Evolutionary conservation across 2,888 invertebrate species (phyloP), one percentile per base, ranked within the genome.

Genomic region (Thecocarcelia acutangulata): DNA sequence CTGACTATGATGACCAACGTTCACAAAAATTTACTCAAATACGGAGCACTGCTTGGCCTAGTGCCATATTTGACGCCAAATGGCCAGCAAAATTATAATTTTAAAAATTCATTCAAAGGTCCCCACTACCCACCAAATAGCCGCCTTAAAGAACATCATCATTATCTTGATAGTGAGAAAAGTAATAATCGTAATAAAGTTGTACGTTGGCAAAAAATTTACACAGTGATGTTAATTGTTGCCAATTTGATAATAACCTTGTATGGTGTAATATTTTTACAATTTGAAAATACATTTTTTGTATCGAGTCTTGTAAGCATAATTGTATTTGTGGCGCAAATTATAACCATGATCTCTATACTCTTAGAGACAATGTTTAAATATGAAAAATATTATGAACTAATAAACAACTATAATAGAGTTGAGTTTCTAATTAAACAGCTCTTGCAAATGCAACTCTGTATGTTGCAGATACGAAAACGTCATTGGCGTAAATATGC

Each of bases 11-110:
- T 86, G 15, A 84, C 84, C 76, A 70, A 70, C 37, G 74, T 86
- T 66, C 85, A 87, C 50, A 50, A 19, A 21, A 70, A 84, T 19
- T 83, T 83, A 54, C 80, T 88, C 0, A 88, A 85, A 59, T 88
- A 84, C 72, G 85, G 86, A 17, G 87, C 85, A 21, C 9, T 88
- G 0, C 12, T 87, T 74, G 88, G 89, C 13, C 78, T 89, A 4
- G 86, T 87, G 54, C 89, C 88, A 33, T 87, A 84, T 83, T 46
- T 69, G 63, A 40, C 75, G 15, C 83, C 85, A 15, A 80, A 73
- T 17, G 56, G 50, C 3, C 9, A 19, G 1, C 24, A 42, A 2
- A 84, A 75, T 59, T 15, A 74, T n/a, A 15, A 68, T 24, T 6
- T 24, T 13, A 46, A 69, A 64, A 44, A 66, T 12, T 17, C 64